Base-by-base conservation (phyloP, 2,888 invertebrate species). In the Noctua comes region DNA sequence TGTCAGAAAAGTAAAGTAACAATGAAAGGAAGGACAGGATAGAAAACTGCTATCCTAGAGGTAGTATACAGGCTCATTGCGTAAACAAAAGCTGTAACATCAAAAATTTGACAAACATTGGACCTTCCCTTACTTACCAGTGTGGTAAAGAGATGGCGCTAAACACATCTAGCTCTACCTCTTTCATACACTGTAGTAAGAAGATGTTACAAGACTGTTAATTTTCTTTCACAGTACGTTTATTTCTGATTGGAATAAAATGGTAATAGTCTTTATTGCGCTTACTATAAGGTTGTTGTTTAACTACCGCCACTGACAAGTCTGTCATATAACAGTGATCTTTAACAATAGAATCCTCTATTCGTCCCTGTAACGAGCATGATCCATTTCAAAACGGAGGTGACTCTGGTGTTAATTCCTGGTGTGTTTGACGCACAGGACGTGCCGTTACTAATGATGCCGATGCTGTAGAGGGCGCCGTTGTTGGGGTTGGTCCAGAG, bases 381-480 rank as follows among this genome's bases (percentile, higher is more conserved):
- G 36, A 98, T 97, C 98, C 98, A 98, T 64, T 94, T 78, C 0
- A 98, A 84, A 79, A 96, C 95, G 0, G 94, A 89, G 0, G 97
- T 96, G 1, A 98, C 94, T 40, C 97, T 94, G 0, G 97, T 97
- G 91, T 97, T 97, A 18, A 97, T 90, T 2, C 96, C 97, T 0
- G 98, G 97, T 6, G 74, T 77, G 0, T 57, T 70, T 0, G 94
- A 88, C 0, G 96, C 98, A 89, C 98, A 98, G 73, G 86, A 95
- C 0, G 79, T 71, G 10, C 98, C 98, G 83, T 86, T 95, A 76
- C 97, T 97, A 77, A 98, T 95, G n/a, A 97, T 89, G 2, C 97
- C 98, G 0, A 97, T 75, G 40, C 90, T 24, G 85, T 94, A 96
- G 1, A 97, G 86, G 3, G 94, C 90, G 0, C 93, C 94, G 0